These are phyloP conservation scores for Pyxicephalus adspersus DNA, from an alignment of 2,113 vertebrate species.

Conservation along the genomic window DNA sequence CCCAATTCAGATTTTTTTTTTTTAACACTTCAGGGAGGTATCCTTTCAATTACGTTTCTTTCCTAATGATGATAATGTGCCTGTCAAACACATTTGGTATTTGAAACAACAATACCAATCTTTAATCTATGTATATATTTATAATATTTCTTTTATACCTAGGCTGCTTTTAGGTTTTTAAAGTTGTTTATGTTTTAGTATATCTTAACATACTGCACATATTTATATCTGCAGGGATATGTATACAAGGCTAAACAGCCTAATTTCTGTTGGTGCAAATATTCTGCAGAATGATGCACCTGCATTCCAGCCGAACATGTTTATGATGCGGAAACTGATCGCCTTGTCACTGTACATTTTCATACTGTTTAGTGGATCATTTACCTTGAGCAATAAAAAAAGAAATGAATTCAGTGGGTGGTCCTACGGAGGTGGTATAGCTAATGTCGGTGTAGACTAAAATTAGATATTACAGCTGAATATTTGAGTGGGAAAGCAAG, in stretches of 20 bases:
- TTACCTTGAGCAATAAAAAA: slow-evolving; percentile 44
- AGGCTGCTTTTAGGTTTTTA: background rate
- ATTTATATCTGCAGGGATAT: slow-evolving; percentile 15
- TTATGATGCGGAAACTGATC: background rate
- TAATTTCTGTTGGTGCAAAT: slow-evolving; percentile 1
- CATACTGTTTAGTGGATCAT: slow-evolving; percentile 31
- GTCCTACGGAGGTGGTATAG: slow-evolving; percentile 52
- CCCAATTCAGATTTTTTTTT: too few species aligned
- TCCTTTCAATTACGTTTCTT: too few species aligned
- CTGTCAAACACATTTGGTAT: too few species aligned
- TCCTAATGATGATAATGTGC: too few species aligned
- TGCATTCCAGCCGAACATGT: background rate
- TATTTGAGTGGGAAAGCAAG: slow-evolving; percentile 67
- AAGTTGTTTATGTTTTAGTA: too few species aligned
- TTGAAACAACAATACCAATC: too few species aligned
- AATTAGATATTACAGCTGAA: slow-evolving; percentile 66
- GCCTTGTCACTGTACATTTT: slow-evolving; percentile 33
- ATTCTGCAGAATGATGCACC: background rate
- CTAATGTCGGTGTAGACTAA: slow-evolving; percentile 60
- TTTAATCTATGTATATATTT: too few species aligned
- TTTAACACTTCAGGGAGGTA: too few species aligned
- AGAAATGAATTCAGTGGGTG: slow-evolving; percentile 49
- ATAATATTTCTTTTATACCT: too few species aligned
- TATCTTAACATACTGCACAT: too few species aligned
- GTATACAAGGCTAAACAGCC: background rate